These are phyloP conservation scores for Halichondria panicea DNA, from an alignment of 37 sponge, comb jelly and placozoan genomes.

Conservation along the genomic window DNA sequence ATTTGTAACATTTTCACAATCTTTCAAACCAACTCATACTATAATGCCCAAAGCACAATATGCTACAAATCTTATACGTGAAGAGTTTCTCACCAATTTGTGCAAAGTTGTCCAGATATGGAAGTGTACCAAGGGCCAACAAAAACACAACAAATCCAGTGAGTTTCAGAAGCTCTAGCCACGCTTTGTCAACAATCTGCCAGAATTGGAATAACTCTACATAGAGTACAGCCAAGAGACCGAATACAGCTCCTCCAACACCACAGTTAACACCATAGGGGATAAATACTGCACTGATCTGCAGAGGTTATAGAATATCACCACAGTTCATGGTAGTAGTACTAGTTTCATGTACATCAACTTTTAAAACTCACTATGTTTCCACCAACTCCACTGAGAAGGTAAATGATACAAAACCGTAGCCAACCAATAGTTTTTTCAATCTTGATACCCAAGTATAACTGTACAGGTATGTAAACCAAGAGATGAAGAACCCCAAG, in stretches of 20 bases:
- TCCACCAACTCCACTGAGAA: slow-evolving; percentile 91
- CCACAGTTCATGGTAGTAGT: neutral
- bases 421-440: slow-evolving; percentile 94
- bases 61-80: neutral
- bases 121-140: slow-evolving; percentile 84
- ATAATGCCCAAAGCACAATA: no score
- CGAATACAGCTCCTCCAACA: slow-evolving; percentile 80
- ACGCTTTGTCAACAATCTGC: slow-evolving; percentile 82
- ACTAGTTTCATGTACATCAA: neutral
- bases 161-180: slow-evolving; percentile 82
- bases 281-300: slow-evolving; percentile 86
- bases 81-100: slow-evolving; percentile 56
- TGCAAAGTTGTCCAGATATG: slow-evolving; percentile 88
- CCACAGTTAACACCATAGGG: slow-evolving; percentile 90
- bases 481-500: slow-evolving; percentile 84
- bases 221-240: slow-evolving; percentile 84
- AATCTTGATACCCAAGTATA: slow-evolving; percentile 90
- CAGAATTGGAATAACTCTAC: slow-evolving; percentile 94
- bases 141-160: slow-evolving; percentile 56
- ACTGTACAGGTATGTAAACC: slow-evolving; percentile 63
- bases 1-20: no score
- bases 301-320: neutral
- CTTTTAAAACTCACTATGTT: slow-evolving; percentile 67
- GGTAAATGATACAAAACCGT: slow-evolving; percentile 84
- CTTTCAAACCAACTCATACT: no score